Base-by-base conservation (phyloP, 2,888 invertebrate species). In the Neelides folsomi region DNA sequence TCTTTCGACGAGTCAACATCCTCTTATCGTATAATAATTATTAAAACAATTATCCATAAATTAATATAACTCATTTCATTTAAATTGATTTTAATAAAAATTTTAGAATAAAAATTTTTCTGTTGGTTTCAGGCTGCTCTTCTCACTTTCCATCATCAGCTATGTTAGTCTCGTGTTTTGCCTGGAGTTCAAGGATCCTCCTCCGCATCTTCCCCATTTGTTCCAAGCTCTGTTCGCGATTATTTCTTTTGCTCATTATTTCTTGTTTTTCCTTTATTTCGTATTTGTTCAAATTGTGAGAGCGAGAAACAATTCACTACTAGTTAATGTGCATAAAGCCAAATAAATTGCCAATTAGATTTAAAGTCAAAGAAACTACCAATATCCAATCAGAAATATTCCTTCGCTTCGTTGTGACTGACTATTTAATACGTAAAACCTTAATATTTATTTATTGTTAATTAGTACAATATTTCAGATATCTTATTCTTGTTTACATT, bases 221-320 rank as follows among this genome's bases (percentile, higher is more conserved):
- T 89, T 80, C 71, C 76, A 88, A 0, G 72, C 94, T 44, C 70
- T 88, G 19, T 79, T 90, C 57, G 86, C 90, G 0, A 72, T 81
- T 7, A 89, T 81, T 71, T 85, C 84, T 8, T 94, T 85, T 70
- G 69, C 72, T 1, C 90, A 93, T 74, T 92, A 93, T 70, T n/a
- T 53, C 82, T n/a, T 53, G 66, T 10, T 74, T 74, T 65, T 64
- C 69, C 53, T 80, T 6, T 88, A 85, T 71, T 86, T 85, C 66
- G 82, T 82, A 71, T 76, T 77, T 59, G 75, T 77, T 59, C 86
- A 86, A 27, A 27, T 27, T 7, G 7, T 27, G 27, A 27, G 27
- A 27, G 27, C 27, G 7, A 27, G 27, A 27, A 27, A 27, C 3
- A 27, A 27, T 27, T 27, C 27, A 3, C 27, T 5, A 27, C 7